phyloP scores from a whole-genome alignment of 2,888 invertebrate genomes.

The Ctena decussata region DNA sequence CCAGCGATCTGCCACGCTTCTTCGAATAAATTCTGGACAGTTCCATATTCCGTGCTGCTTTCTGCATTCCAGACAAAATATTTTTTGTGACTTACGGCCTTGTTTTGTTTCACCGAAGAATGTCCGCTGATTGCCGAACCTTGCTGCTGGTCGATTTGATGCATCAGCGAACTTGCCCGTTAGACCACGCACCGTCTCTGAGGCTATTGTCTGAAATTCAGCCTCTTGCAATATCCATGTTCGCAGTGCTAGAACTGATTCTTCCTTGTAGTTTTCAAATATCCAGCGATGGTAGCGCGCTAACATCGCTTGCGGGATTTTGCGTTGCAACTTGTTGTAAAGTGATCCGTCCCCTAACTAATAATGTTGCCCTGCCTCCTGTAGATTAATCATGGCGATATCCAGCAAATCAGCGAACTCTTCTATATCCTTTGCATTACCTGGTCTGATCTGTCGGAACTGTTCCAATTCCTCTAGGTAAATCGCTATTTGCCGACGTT shows the following conservation, averaged over 20 bases:
- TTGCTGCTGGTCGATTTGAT: not conserved
- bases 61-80: not conserved
- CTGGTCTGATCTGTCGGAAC: conserved; percentile 23
- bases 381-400: conserved; percentile 40
- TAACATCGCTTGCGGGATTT: conserved; percentile 41
- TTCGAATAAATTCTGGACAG: not conserved
- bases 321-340: conserved; percentile 30
- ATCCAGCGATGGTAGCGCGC: conserved; percentile 35
- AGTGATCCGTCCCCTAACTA: conserved; percentile 38
- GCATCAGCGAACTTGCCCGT: not conserved
- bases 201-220: not conserved
- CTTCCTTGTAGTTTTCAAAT: conserved; percentile 22
- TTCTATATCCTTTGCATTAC: conserved; percentile 28
- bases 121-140: not conserved
- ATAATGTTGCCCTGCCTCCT: conserved; percentile 15
- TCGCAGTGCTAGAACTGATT: conserved; percentile 18
- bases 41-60: not conserved
- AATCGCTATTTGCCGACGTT: conserved; percentile 16
- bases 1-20: not conserved
- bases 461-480: conserved; percentile 37
- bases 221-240: conserved; percentile 10
- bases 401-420: conserved; percentile 45
- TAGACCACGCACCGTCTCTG: not conserved
- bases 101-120: too few species aligned
- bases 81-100: too few species aligned